Conservation (phyloP, 2,888 invertebrate species). For the Physocephala rufipes region DNA sequence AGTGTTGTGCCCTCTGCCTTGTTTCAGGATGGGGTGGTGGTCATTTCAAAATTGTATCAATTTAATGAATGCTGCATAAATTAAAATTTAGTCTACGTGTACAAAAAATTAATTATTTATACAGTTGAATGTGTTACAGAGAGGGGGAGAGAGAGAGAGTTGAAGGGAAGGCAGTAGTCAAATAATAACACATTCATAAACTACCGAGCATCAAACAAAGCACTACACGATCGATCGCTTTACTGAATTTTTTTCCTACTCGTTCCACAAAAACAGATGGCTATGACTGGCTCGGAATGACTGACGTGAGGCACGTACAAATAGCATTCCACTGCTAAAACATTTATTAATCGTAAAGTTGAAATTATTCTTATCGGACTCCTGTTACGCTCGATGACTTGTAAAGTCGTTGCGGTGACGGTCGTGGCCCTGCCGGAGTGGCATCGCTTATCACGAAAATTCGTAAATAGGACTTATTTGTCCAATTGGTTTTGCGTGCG, state of each 20-base stretch:
- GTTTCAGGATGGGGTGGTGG: neutral
- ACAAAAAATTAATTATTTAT: constrained; percentile 10
- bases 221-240: constrained; percentile 12
- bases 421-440: no score
- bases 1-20: constrained; percentile 22
- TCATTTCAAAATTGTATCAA: constrained; percentile 20
- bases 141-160: neutral
- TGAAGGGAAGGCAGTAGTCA: neutral
- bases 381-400: constrained; percentile 57
- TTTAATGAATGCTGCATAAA: constrained; percentile 53
- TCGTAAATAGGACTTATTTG: constrained; percentile 20
- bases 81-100: constrained; percentile 47
- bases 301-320: constrained; percentile 1
- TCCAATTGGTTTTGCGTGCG: constrained; percentile 46
- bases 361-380: constrained; percentile 59
- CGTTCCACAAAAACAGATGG: constrained; percentile 25
- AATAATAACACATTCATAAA: neutral
- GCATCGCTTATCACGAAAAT: constrained; percentile 37
- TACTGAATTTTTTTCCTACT: constrained; percentile 9
- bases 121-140: neutral
- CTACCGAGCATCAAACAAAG: neutral
- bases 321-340: no score
- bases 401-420: constrained; percentile 34
- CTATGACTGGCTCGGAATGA: constrained; percentile 3
- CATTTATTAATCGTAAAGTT: constrained; percentile 1